Evolutionary conservation across 2,113 vertebrate genomes (phyloP).

Genomic region (Corythornis cristatus): DNA sequence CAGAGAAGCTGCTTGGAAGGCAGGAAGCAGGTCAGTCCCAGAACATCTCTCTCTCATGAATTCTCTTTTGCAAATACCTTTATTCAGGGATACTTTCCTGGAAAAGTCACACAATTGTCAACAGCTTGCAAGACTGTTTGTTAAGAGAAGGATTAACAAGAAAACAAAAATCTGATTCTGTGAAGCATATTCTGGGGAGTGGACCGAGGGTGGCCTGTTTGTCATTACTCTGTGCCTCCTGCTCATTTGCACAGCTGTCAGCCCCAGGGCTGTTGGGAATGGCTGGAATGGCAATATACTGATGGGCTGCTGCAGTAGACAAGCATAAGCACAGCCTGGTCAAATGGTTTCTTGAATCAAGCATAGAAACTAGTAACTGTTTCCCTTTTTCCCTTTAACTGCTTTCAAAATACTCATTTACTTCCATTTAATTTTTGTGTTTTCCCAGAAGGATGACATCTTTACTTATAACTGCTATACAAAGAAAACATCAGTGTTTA

Average conservation of each 20-base stretch:
- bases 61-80: neutral
- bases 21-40: neutral
- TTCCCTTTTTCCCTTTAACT: conserved; percentile 6
- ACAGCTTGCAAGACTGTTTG: neutral
- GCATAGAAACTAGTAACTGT: neutral
- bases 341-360: neutral
- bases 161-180: neutral
- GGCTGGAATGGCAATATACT: neutral
- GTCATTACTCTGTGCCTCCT: neutral
- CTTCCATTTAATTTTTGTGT: neutral
- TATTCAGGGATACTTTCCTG: neutral
- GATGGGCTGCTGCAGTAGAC: neutral
- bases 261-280: neutral
- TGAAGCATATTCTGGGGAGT: neutral
- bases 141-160: neutral
- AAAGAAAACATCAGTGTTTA: conserved; percentile 32
- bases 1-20: neutral
- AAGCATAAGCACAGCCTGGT: neutral
- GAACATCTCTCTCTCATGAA: neutral
- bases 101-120: neutral
- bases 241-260: neutral
- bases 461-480: neutral
- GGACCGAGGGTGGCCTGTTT: neutral
- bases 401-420: neutral
- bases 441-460: neutral